Evolutionary conservation across 2,797 vertebrate species (phyloP).

Genomic region (Ctenopoma kingsleyae): DNA sequence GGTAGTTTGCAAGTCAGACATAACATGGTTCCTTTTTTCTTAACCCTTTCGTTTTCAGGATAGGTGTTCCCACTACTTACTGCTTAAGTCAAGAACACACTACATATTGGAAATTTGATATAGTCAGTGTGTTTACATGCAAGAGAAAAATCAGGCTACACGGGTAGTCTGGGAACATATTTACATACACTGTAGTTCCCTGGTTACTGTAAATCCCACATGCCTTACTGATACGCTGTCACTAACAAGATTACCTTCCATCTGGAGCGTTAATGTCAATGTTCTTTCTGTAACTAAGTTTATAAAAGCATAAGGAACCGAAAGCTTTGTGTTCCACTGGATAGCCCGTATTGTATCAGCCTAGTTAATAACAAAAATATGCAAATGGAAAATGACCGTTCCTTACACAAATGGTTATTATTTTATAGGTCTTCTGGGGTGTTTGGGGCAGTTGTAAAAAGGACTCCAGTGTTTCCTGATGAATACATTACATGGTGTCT

Average conservation of each 20-base stretch:
- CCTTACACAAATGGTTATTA: neutral
- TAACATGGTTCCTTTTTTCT: too few relatives aligned
- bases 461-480: neutral
- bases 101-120: too few relatives aligned
- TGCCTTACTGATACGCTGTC: neutral
- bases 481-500: neutral
- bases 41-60: too few relatives aligned
- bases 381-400: neutral
- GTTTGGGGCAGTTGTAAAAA: neutral
- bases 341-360: too few relatives aligned
- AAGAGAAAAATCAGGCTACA: too few relatives aligned
- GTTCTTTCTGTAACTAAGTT: neutral
- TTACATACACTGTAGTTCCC: neutral
- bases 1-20: too few relatives aligned
- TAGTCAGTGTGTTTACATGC: too few relatives aligned
- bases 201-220: neutral
- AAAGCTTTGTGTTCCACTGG: neutral
- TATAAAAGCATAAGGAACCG: neutral
- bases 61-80: neutral
- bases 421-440: neutral
- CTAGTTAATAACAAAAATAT: neutral
- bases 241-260: conserved; percentile 5
- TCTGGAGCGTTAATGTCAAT: neutral
- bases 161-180: too few relatives aligned
- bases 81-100: neutral